These are phyloP conservation scores for Notolabrus celidotus DNA, from an alignment of 2,797 vertebrate species.

Conservation along the genomic window DNA sequence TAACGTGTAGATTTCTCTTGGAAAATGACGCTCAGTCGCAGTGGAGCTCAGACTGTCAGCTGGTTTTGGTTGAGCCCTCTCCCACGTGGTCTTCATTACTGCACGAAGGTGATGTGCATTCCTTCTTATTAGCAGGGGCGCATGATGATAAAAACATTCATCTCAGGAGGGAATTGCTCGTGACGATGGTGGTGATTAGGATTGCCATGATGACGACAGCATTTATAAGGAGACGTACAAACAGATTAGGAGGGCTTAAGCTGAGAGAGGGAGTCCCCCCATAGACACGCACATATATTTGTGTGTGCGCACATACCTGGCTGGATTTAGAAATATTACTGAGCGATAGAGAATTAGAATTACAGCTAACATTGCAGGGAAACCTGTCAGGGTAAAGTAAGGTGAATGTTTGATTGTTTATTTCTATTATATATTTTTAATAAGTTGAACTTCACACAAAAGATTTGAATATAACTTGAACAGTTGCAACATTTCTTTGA, in stretches of 20 bases:
- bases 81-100: constrained; percentile 23
- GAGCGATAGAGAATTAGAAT: constrained; percentile 39
- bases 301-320: constrained; percentile 28
- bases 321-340: constrained; percentile 62
- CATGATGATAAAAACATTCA: constrained; percentile 39
- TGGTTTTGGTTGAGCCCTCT: constrained; percentile 26
- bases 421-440: background rate
- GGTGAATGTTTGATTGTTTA: constrained; percentile 13
- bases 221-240: constrained; percentile 59
- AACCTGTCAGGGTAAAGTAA: constrained; percentile 30
- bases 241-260: constrained; percentile 72
- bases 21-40: constrained; percentile 10
- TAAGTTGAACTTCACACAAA: background rate
- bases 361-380: constrained; percentile 31
- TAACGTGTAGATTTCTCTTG: constrained; percentile 17
- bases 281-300: constrained; percentile 4
- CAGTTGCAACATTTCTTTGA: constrained; percentile 1
- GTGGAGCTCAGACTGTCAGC: constrained; percentile 18
- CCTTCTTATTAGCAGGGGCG: constrained; percentile 42
- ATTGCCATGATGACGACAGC: constrained; percentile 68
- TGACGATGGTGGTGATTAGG: constrained; percentile 69
- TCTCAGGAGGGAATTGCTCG: constrained; percentile 54
- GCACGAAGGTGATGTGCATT: constrained; percentile 43
- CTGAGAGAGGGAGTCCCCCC: constrained; percentile 68
- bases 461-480: constrained; percentile 1